phyloP scores from a whole-genome alignment of 1,140 invertebrate species.

The Oncopeltus fasciatus region DNA sequence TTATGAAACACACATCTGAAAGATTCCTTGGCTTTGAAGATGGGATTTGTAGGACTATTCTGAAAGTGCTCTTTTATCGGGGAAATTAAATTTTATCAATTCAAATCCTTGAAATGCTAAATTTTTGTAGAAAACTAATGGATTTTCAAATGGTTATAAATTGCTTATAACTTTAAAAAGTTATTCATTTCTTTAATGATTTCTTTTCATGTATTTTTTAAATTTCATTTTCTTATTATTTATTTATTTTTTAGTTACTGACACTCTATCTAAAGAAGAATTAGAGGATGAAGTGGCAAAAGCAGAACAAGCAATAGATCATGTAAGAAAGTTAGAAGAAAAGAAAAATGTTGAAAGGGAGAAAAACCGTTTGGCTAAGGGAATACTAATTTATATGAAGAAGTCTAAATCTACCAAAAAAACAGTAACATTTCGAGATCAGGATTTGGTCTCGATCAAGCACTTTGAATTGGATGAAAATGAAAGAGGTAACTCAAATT shows the following conservation, averaged over 20 bases:
- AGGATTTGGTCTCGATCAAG: slow-evolving; percentile 61
- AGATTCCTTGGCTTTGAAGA: no score
- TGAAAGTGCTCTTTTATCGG: no score
- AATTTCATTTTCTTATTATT: no score
- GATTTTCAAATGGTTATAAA: no score
- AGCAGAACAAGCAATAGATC: slow-evolving; percentile 23
- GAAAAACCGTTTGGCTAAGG: slow-evolving; percentile 34
- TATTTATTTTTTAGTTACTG: not conserved
- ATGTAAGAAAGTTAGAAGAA: slow-evolving; percentile 22
- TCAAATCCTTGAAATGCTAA: no score
- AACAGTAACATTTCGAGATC: slow-evolving; percentile 65
- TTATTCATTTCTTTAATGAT: no score
- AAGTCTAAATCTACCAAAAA: slow-evolving; percentile 60
- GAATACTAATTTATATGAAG: slow-evolving; percentile 51
- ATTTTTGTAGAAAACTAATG: no score
- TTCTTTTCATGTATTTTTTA: no score
- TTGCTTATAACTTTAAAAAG: no score
- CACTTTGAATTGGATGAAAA: slow-evolving; percentile 89
- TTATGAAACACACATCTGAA: no score
- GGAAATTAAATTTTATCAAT: no score
- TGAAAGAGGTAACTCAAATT: slow-evolving; percentile 48
- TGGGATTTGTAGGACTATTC: no score
- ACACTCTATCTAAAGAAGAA: slow-evolving; percentile 15
- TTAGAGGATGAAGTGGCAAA: slow-evolving; percentile 23
- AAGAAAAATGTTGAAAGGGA: slow-evolving; percentile 22